phyloP scores from a whole-genome alignment of 1,140 invertebrate genomes.

The Sinonovacula constricta region DNA sequence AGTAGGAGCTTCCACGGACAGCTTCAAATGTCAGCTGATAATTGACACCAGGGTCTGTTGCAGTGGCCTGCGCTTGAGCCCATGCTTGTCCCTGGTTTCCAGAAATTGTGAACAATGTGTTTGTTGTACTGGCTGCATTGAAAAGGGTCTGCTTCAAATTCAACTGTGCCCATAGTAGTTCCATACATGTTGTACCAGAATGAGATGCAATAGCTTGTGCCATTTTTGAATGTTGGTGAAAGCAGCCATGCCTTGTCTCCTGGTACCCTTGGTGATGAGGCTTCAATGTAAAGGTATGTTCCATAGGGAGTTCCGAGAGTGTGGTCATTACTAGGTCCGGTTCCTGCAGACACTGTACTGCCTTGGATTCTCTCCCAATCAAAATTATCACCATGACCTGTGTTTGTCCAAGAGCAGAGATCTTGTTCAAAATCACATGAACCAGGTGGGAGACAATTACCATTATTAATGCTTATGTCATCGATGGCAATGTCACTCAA shows the following conservation, averaged over 20 bases:
- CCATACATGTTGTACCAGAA: slow-evolving; percentile 91
- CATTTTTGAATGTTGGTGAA: slow-evolving; percentile 59
- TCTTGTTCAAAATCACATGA: slow-evolving; percentile 75
- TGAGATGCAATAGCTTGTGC: slow-evolving; percentile 64
- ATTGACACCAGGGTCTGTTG: slow-evolving; percentile 37
- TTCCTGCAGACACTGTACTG: slow-evolving; percentile 47
- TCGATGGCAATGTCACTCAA: slow-evolving; percentile 65
- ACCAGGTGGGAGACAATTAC: slow-evolving; percentile 57
- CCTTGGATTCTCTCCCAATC: slow-evolving; percentile 72
- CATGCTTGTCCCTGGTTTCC: slow-evolving; percentile 70
- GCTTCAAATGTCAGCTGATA: slow-evolving; percentile 66
- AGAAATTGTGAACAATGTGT: no score
- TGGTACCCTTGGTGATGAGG: slow-evolving; percentile 62
- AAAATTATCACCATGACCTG: slow-evolving; percentile 67
- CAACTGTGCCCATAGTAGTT: slow-evolving; percentile 62
- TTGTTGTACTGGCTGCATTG: no score
- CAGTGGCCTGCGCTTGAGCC: slow-evolving; percentile 59
- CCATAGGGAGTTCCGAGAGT: slow-evolving; percentile 63
- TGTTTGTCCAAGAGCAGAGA: slow-evolving; percentile 70
- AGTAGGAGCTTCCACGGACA: slow-evolving; percentile 53
- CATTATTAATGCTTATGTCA: slow-evolving; percentile 55
- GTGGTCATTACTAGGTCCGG: slow-evolving; percentile 67
- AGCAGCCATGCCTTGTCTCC: slow-evolving; percentile 68
- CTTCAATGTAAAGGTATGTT: slow-evolving; percentile 75
- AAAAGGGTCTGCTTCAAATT: slow-evolving; percentile 60